phyloP scores from a whole-genome alignment of 1,140 invertebrate species.

The Aphelinus atriplicis region DNA sequence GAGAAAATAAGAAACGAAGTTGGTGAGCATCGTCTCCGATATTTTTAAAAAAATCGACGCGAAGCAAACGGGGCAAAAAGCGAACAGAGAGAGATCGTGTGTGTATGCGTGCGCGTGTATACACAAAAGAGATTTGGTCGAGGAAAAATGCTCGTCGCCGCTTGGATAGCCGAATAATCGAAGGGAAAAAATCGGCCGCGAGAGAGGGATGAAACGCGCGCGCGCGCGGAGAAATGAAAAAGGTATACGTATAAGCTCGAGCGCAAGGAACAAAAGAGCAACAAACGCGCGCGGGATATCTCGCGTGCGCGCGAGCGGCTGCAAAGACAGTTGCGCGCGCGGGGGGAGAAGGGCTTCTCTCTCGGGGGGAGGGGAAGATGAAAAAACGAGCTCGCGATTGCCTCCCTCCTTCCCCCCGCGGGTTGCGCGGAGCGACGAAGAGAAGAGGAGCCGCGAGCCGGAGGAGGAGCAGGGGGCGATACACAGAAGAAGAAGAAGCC shows the following conservation, averaged over 20 bases:
- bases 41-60: conserved; percentile 9
- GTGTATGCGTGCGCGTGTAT: too few relatives aligned
- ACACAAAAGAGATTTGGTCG: too few relatives aligned
- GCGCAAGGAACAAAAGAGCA: background rate
- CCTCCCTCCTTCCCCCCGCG: too few relatives aligned
- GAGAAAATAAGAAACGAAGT: conserved; percentile 13
- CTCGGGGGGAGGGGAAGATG: too few relatives aligned
- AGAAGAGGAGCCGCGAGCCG: conserved; percentile 4
- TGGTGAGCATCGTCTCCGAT: background rate
- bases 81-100: background rate
- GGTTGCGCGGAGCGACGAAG: background rate
- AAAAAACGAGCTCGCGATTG: too few relatives aligned
- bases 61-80: background rate
- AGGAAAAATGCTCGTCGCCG: too few relatives aligned
- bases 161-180: background rate
- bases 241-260: conserved; percentile 2
- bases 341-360: too few relatives aligned
- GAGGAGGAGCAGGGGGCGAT: conserved; percentile 15
- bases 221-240: conserved; percentile 21
- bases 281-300: background rate
- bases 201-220: background rate
- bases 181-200: background rate
- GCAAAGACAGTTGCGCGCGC: conserved; percentile 15
- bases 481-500: conserved; percentile 39
- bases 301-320: background rate